phyloP scores from a whole-genome alignment of 2,888 invertebrate genomes.

The Elysia crispata region DNA sequence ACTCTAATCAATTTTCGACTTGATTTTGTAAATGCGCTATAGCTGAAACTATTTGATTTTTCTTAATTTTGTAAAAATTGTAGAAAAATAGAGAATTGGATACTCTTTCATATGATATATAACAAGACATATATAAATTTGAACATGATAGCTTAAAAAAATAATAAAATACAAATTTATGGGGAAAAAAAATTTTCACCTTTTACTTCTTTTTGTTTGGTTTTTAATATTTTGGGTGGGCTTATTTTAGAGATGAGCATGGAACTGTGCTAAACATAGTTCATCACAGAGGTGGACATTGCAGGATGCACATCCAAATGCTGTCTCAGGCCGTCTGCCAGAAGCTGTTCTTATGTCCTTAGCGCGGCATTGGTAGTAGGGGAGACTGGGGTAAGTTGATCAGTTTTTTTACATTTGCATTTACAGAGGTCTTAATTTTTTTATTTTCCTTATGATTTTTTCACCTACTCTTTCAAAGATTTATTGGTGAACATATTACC shows the following conservation, averaged over 20 bases:
- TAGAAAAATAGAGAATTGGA: slow-evolving; percentile 5
- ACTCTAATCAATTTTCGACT: not conserved
- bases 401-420: too few species aligned
- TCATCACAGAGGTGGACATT: slow-evolving; percentile 32
- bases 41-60: not conserved
- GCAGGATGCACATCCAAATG: slow-evolving; percentile 34
- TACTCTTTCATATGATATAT: slow-evolving; percentile 1
- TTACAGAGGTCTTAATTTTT: too few species aligned
- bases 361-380: too few species aligned
- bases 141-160: not conserved
- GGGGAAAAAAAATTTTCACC: not conserved
- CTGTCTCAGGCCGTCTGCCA: slow-evolving; percentile 21
- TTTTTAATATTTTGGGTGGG: too few species aligned
- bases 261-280: slow-evolving; percentile 35
- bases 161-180: not conserved
- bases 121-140: not conserved
- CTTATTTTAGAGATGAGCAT: slow-evolving; percentile 14
- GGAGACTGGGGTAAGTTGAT: too few species aligned
- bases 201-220: not conserved
- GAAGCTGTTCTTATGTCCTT: not conserved
- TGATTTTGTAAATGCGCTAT: not conserved
- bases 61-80: not conserved
- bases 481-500: too few species aligned
- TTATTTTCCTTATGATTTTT: too few species aligned
- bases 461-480: too few species aligned